These are phyloP conservation scores for Eurytoma californica DNA, from an alignment of 2,888 invertebrate species.

Conservation along the genomic window DNA sequence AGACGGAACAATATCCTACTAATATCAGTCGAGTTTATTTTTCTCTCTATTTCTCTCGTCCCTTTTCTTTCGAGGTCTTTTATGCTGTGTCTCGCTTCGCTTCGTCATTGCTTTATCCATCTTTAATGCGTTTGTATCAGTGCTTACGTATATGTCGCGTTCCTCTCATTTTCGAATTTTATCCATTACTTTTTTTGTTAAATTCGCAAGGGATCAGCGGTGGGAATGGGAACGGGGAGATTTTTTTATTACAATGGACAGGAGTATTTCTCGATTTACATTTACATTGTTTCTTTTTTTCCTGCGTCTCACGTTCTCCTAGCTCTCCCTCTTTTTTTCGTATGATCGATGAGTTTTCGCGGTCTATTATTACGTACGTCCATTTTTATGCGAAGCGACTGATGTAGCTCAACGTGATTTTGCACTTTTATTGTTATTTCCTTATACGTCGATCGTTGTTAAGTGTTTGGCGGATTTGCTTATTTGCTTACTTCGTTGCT, in stretches of 20 bases:
- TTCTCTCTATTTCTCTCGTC: conserved; percentile 16
- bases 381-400: conserved; percentile 3
- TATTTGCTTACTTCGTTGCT: conserved; percentile 15
- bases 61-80: conserved; percentile 1
- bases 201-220: conserved; percentile 12
- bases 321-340: conserved; percentile 16
- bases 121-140: not conserved
- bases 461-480: conserved; percentile 27
- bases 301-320: not conserved
- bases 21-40: conserved; percentile 70
- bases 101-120: not conserved
- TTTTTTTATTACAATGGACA: conserved; percentile 33
- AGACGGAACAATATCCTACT: conserved; percentile 74
- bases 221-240: conserved; percentile 6
- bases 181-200: not conserved
- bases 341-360: conserved; percentile 34
- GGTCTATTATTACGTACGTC: conserved; percentile 17
- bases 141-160: not conserved
- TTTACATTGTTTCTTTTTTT: conserved; percentile 23
- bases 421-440: conserved; percentile 33
- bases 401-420: conserved; percentile 39
- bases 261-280: conserved; percentile 25
- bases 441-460: conserved; percentile 34
- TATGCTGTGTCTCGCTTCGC: not conserved
- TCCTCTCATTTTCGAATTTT: not conserved